Evolutionary conservation across 2,113 vertebrate genomes (phyloP).

Genomic region (Orycteropus afer): DNA sequence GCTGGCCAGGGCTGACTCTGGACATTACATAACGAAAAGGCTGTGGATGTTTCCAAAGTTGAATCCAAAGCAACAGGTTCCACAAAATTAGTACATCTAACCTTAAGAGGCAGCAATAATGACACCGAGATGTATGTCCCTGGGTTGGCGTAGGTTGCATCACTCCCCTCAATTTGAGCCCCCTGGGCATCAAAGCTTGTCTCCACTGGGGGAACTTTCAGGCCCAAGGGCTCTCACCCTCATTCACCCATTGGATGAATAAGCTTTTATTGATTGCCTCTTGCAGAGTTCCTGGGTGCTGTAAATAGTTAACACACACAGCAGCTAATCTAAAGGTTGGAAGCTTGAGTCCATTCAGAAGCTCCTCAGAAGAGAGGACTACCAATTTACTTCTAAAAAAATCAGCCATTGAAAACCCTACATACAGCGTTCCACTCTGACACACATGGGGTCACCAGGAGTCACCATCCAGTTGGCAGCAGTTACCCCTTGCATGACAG

Average conservation of each 20-base stretch:
- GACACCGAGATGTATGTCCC: not conserved
- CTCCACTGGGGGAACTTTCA: not conserved
- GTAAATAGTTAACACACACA: not conserved
- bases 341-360: not conserved
- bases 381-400: not conserved
- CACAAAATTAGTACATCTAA: constrained; percentile 49
- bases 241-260: not conserved
- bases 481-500: not conserved
- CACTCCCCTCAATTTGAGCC: not conserved
- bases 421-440: not conserved
- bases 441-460: not conserved
- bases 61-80: constrained; percentile 80
- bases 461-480: too few relatives aligned
- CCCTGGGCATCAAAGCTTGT: not conserved
- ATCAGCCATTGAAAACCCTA: not conserved
- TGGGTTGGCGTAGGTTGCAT: not conserved
- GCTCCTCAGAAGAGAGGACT: not conserved
- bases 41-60: constrained; percentile 73
- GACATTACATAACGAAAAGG: constrained; percentile 85
- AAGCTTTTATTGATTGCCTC: not conserved
- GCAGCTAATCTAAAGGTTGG: not conserved
- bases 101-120: not conserved
- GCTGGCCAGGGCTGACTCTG: constrained; percentile 80
- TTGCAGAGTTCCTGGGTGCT: not conserved
- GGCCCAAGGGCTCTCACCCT: not conserved